phyloP scores from a whole-genome alignment of 2,113 vertebrate species.

The Donacobius atricapilla region DNA sequence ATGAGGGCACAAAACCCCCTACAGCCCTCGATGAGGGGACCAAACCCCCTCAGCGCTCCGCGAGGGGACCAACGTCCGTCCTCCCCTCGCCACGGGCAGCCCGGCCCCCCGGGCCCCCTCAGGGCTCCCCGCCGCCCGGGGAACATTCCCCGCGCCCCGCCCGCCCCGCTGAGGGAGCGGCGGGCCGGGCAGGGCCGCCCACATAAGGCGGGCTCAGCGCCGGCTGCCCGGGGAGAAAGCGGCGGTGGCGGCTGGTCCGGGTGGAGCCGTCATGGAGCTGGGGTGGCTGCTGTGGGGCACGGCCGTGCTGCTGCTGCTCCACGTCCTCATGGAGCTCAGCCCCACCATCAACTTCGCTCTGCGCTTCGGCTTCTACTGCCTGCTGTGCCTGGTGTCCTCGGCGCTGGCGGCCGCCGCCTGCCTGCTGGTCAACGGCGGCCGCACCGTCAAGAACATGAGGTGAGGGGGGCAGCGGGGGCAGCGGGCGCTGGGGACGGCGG shows the following conservation, averaged over 20 bases:
- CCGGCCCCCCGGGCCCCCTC: neutral
- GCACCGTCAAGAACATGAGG: constrained; percentile 92
- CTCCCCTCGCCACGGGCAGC: fast-evolving
- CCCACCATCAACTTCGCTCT: constrained; percentile 80
- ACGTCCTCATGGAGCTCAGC: constrained; percentile 79
- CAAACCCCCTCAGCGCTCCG: fast-evolving
- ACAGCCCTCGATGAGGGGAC: too few species aligned
- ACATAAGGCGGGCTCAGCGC: neutral
- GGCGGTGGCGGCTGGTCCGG: fast-evolving
- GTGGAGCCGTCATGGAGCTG: constrained; percentile 34
- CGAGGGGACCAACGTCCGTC: fast-evolving
- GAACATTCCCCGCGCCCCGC: neutral
- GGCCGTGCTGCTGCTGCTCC: constrained; percentile 72
- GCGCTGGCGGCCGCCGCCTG: constrained; percentile 74
- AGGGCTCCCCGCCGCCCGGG: neutral
- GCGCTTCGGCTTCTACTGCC: constrained; percentile 83
- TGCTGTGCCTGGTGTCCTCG: constrained; percentile 78
- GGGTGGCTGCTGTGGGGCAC: constrained; percentile 53
- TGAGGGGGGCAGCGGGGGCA: neutral
- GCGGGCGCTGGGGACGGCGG: neutral
- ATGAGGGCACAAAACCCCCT: too few species aligned
- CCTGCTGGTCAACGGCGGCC: constrained; percentile 85
- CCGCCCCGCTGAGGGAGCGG: neutral
- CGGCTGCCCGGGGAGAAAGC: neutral
- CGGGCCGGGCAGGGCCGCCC: neutral